phyloP scores from a whole-genome alignment of 2,888 invertebrate genomes.

The Hirtodrosophila histrioides region DNA sequence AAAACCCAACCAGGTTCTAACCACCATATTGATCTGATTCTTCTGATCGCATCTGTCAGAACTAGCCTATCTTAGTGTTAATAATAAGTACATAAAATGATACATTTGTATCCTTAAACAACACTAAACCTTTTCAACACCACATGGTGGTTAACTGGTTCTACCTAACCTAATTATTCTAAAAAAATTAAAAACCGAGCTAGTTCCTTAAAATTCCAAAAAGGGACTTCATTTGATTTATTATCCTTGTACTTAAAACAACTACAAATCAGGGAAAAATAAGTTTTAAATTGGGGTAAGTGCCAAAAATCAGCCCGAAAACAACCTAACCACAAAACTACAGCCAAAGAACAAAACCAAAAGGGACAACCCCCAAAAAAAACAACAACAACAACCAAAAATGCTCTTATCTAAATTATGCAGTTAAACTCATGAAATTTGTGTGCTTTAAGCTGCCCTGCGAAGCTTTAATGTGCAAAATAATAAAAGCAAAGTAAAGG shows the following conservation, averaged over 20 bases:
- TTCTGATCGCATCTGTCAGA: too few species aligned
- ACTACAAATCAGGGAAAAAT: slow-evolving; percentile 23
- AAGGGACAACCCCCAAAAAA: not conserved
- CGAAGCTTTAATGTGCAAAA: slow-evolving; percentile 51
- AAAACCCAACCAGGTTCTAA: too few species aligned
- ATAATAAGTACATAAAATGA: too few species aligned
- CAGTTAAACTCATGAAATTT: slow-evolving; percentile 40
- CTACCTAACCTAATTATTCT: too few species aligned
- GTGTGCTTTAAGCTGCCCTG: slow-evolving; percentile 47
- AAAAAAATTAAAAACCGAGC: too few species aligned
- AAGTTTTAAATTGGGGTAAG: slow-evolving; percentile 12
- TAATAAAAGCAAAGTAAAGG: not conserved
- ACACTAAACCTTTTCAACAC: too few species aligned
- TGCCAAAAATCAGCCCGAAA: slow-evolving; percentile 12
- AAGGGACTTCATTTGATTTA: not conserved
- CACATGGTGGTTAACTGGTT: too few species aligned
- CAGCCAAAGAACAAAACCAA: not conserved
- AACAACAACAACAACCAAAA: too few species aligned
- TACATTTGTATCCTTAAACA: too few species aligned
- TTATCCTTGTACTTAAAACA: slow-evolving; percentile 4
- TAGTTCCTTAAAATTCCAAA: too few species aligned
- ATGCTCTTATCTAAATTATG: slow-evolving; percentile 57
- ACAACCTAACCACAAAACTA: slow-evolving; percentile 29
- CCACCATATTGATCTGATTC: too few species aligned
- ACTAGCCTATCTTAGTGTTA: too few species aligned